Evolutionary conservation across 2,888 invertebrate species (phyloP), one percentile per base, ranked within the genome.

Genomic region (Ochropleura plecta): DNA sequence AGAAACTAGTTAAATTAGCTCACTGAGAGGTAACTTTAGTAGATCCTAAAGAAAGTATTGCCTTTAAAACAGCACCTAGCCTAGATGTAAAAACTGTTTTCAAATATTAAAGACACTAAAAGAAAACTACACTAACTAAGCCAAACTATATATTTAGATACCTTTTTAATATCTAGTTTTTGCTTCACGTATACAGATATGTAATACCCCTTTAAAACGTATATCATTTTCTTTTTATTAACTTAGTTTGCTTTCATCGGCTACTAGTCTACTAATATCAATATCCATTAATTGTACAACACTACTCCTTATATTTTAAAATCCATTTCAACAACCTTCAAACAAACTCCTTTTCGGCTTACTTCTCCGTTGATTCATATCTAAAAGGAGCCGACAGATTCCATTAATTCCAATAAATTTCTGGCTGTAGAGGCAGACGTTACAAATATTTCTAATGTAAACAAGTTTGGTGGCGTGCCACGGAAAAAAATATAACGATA

Each of bases 401-500:
- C 71, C 76, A 83, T 83, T 76, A 78, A 87, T 79, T 76, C 75
- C 74, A 76, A 84, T 78, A 79, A 73, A 20, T 74, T 73, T 62
- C 44, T 12, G 60, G 73, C 57, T 73, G 78, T 75, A 70, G 76
- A 82, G 70, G 57, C 70, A 73, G 81, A 76, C 71, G 83, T 69
- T 81, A 85, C 81, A 86, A 85, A 85, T 88, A 89, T 89, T 86
- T 83, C 62, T 70, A 82, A 83, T 72, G 89, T 85, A 89, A 89
- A 89, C 89, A 88, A 80, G 73, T 59, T 48, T 60, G 71, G 66
- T 44, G 60, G 67, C 64, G 81, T 68, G 70, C 55, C 76, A 10
- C n/a, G 14, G 76, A 78, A 87, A 85, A 86, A 85, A 88, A 84
- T 64, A 67, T 86, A 86, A 86, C 83, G 80, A 85, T 78, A 76